These are phyloP conservation scores for Halcyon senegalensis DNA, from an alignment of 2,113 vertebrate species.

Conservation along the genomic window DNA sequence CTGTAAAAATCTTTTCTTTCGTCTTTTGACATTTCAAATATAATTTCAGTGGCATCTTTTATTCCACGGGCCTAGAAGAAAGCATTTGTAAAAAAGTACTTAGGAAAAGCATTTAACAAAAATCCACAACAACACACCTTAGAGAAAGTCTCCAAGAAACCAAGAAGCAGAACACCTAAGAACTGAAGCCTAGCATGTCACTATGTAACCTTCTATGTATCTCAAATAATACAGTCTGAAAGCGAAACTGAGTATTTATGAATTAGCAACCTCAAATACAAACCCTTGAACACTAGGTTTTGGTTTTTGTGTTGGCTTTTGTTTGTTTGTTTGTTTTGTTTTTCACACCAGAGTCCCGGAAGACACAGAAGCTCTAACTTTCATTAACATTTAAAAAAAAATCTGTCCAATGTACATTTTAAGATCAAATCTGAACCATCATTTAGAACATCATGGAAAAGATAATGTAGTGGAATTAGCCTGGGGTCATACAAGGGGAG, in stretches of 20 bases:
- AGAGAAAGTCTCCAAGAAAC: conserved; percentile 24
- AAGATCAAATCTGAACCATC: background rate
- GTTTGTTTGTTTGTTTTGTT: background rate
- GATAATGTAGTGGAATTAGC: background rate
- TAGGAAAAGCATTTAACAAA: background rate
- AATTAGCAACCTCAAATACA: background rate
- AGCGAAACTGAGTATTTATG: background rate
- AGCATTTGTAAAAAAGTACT: conserved; percentile 32
- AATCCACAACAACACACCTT: conserved; percentile 13
- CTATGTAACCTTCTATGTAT: background rate
- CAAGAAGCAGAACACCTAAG: conserved; percentile 29
- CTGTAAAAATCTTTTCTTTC: conserved; percentile 99
- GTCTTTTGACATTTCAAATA: conserved; percentile 99
- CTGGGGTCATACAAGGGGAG: background rate
- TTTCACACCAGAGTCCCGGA: background rate
- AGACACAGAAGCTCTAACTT: background rate
- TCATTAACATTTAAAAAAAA: background rate
- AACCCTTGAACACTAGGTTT: background rate
- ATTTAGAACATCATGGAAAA: background rate
- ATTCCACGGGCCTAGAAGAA: conserved; percentile 89
- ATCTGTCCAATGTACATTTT: background rate
- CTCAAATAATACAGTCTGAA: background rate
- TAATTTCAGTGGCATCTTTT: conserved; percentile 96
- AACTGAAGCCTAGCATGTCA: background rate
- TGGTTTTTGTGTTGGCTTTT: background rate